phyloP scores from a whole-genome alignment of 2,797 vertebrate genomes.

The Pipistrellus kuhlii region DNA sequence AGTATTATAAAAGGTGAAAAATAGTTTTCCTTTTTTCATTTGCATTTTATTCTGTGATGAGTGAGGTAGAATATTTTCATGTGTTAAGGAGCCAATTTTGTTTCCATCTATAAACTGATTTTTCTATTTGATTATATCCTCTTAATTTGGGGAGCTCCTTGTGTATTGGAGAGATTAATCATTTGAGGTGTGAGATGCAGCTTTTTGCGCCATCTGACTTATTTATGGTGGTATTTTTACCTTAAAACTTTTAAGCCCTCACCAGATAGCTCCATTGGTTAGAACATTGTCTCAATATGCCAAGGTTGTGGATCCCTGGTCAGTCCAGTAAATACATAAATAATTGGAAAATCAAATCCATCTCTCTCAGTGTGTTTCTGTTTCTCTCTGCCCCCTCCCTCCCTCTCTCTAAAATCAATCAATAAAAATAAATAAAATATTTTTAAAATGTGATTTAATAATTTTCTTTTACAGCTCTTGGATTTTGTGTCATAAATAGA shows the following conservation, averaged over 20 bases:
- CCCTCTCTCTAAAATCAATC: too few species aligned
- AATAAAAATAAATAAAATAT: too few species aligned
- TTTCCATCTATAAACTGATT: background rate
- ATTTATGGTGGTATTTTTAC: conserved; percentile 21
- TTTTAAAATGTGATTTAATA: background rate
- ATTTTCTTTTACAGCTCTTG: background rate
- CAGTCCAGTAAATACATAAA: too few species aligned
- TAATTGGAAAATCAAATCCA: too few species aligned
- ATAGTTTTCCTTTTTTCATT: conserved; percentile 7
- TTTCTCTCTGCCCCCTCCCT: too few species aligned
- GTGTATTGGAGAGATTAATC: background rate
- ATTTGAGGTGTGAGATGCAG: background rate
- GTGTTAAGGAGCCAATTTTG: background rate
- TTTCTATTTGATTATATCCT: background rate
- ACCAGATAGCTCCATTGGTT: too few species aligned
- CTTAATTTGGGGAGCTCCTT: background rate
- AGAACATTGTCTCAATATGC: too few species aligned
- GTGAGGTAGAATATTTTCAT: background rate
- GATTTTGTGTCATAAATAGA: conserved; percentile 39
- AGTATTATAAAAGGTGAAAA: background rate
- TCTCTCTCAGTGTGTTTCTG: too few species aligned
- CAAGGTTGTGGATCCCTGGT: too few species aligned
- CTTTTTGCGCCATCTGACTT: background rate
- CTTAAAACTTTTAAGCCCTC: background rate
- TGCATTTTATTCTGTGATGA: conserved; percentile 9